phyloP scores from a whole-genome alignment of 2,797 vertebrate species.

The Lepilemur ruficaudatus region DNA sequence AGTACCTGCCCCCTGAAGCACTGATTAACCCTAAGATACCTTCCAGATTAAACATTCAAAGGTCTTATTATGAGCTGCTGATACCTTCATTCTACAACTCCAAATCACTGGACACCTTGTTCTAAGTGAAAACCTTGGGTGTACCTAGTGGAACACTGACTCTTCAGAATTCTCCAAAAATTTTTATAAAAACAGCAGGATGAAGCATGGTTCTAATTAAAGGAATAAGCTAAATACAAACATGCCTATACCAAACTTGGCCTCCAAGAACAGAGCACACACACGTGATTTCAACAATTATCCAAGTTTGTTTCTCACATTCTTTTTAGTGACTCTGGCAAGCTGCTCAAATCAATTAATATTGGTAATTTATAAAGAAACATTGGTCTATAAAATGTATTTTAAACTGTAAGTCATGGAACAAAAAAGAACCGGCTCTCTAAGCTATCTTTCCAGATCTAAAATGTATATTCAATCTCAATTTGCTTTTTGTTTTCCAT shows the following conservation, averaged over 20 bases:
- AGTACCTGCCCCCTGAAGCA: not conserved
- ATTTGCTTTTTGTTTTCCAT: slow-evolving; percentile 8
- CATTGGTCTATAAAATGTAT: not conserved
- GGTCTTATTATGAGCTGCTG: not conserved
- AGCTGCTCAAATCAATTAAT: slow-evolving; percentile 24
- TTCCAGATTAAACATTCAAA: not conserved
- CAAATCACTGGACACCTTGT: not conserved
- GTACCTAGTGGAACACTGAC: not conserved
- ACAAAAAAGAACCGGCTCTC: not conserved
- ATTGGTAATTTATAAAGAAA: not conserved
- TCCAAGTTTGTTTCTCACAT: not conserved
- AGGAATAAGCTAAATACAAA: slow-evolving; percentile 6
- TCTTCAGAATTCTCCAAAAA: slow-evolving; percentile 37
- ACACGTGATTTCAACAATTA: not conserved
- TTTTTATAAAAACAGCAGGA: not conserved
- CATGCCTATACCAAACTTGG: not conserved
- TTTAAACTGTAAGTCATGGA: not conserved
- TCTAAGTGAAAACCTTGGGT: not conserved
- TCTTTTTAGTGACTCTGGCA: not conserved
- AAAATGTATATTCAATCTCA: not conserved
- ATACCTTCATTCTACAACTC: not conserved
- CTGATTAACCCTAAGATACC: not conserved
- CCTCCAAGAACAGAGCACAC: not conserved
- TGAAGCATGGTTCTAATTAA: slow-evolving; percentile 20
- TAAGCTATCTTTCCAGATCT: not conserved